Base-by-base conservation (phyloP, 2,113 vertebrate genomes). In the Takifugu bimaculatus region DNA sequence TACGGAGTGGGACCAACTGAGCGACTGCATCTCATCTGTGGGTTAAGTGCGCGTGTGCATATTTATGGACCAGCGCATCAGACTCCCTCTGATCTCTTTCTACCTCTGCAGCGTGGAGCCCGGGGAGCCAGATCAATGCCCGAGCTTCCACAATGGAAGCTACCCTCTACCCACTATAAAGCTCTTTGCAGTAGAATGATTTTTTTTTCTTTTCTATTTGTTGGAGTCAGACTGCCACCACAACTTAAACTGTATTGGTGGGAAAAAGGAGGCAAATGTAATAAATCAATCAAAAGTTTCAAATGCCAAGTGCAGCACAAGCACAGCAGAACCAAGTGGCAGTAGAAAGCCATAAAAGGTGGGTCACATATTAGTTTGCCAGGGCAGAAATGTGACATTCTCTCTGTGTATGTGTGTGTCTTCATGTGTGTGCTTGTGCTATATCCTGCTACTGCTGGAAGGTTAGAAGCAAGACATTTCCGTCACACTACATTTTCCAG, bases 181-280 rank as follows among this genome's bases (percentile, higher is more conserved):
- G 68, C 50, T 63, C 63, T 72, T 48, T 58, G 53, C 54, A 45
- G 56, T 43, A 45, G 48, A 80, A 53, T 57, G 60, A 69, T 65
- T 75, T 69, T 65, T 67, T 50, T 64, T 82, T 71, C 60, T 66
- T 77, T 70, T 66, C 68, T 50, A 65, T 82, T 72, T 65, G 60
- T 65, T 54, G 56, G 59, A 75, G 57, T 29, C 25, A 9, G 35
- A 12, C 67, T 53, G 44, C 39, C 51, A 50, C 47, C 43, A 56
- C 45, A 32, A 61, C 45, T n/a, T 45, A 2, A 26, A 60, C 47
- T 15, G n/a, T 1, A n/a, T 12, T 5, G 42, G 42, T 43, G 15
- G 4, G 4, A 7, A 13, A 47, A 13, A 25, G 4, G 5, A 39
- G 20, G 35, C 15, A 32, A 4, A n/a, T 48, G 14, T 9, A 48